Percentiles rank a stretch among this genome's conserved stretches.
These are phyloP conservation scores for Nycteola revayana DNA, from an alignment of 2,888 invertebrate species.

Conservation along the genomic window DNA sequence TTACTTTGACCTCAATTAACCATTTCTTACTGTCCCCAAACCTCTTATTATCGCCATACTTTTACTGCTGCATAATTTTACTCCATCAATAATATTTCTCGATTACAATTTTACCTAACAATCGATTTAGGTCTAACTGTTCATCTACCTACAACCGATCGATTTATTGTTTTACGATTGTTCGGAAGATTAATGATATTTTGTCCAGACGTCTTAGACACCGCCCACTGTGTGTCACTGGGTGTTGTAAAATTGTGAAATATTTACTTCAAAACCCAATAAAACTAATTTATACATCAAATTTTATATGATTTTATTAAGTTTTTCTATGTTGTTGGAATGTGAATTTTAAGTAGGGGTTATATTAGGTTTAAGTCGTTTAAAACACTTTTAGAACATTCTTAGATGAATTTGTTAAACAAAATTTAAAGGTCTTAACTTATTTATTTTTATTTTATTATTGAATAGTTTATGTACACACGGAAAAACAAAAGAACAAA, in stretches of 20 bases:
- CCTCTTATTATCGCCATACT: neutral
- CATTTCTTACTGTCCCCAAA: too few species aligned
- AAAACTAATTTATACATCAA: conserved; percentile 3
- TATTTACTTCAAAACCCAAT: conserved; percentile 21
- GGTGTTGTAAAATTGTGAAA: conserved; percentile 20
- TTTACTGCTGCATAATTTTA: neutral
- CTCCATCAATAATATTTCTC: conserved; percentile 1
- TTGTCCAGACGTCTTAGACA: conserved; percentile 27
- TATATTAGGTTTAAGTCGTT: too few species aligned
- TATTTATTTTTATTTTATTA: too few species aligned
- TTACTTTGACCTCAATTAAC: too few species aligned
- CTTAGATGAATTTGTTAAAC: too few species aligned
- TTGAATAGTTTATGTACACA: too few species aligned
- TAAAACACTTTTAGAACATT: too few species aligned
- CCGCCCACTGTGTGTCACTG: conserved; percentile 29
- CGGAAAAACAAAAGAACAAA: too few species aligned
- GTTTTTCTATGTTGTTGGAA: too few species aligned
- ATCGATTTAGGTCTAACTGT: conserved; percentile 20
- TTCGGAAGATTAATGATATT: conserved; percentile 29
- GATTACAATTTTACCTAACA: conserved; percentile 13
- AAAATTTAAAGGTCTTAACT: too few species aligned
- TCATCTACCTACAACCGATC: conserved; percentile 22
- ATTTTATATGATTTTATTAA: conserved; percentile 11
- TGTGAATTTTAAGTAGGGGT: too few species aligned
- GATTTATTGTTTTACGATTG: conserved; percentile 36